These are phyloP conservation scores for Xestia ashworthii DNA, from an alignment of 2,888 invertebrate genomes.

Conservation along the genomic window DNA sequence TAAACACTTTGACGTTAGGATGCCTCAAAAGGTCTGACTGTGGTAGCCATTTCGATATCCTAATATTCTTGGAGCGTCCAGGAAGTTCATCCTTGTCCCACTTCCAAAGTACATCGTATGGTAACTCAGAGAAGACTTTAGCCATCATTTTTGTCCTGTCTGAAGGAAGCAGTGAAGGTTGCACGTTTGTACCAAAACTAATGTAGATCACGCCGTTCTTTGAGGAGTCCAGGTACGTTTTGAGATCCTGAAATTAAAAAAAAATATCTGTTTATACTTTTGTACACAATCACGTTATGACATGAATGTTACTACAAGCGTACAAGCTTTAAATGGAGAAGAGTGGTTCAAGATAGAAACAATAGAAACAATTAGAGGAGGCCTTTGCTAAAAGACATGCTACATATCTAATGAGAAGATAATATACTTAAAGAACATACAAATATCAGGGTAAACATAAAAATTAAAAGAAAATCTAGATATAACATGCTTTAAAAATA, in stretches of 20 bases:
- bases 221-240: conserved; percentile 79
- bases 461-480: no score
- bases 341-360: no score
- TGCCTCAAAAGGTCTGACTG: conserved; percentile 31
- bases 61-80: conserved; percentile 77
- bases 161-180: conserved; percentile 74
- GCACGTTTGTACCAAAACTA: conserved; percentile 83
- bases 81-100: conserved; percentile 47
- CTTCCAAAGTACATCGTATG: conserved; percentile 85
- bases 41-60: conserved; percentile 74
- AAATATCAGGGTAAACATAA: no score
- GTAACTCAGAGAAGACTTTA: conserved; percentile 78
- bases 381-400: no score
- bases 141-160: conserved; percentile 73
- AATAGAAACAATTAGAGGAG: no score
- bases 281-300: no score
- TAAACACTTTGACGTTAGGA: no score
- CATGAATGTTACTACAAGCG: no score
- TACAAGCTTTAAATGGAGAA: no score
- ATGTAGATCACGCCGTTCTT: conserved; percentile 83
- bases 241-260: conserved; percentile 72
- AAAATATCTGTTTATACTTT: no score
- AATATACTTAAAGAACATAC: no score
- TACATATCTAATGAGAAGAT: no score
- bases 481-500: not conserved